Evolutionary conservation across 2,113 vertebrate genomes (phyloP), one percentile per base, ranked within the genome.

Genomic region (Planiliza haematocheilus): DNA sequence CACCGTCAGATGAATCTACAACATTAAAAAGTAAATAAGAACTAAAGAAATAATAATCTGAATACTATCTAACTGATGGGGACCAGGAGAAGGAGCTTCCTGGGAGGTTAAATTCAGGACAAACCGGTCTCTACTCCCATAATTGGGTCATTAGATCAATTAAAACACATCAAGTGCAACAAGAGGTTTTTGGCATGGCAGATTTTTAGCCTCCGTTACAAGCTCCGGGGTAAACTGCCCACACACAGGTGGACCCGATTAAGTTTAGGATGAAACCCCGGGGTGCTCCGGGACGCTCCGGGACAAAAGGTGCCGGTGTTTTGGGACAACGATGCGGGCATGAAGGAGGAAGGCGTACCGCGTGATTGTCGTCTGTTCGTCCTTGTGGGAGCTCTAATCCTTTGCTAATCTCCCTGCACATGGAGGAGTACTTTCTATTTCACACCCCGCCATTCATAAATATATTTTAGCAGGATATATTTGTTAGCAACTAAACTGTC

Each of bases 331-430:
- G 21, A 41, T 42, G 59, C 51, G 14, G n/a, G 46, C 63, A 1
- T 20, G 17, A 55, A 49, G 20, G 38, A 52, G 21, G 56, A 41
- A 59, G 67, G 37, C 70, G 53, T 8, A 50, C 70, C 63, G 50
- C 68, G 74, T 71, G 82, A 57, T 83, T 64, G 60, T 75, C 68
- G 67, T 67, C 61, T 57, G 71, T 71, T 86, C 66, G 91, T 89
- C 91, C 91, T 91, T 91, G 87, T 56, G n/a, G 79, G 38, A 85
- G 68, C 82, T 24, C 77, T 93, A 94, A 93, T 92, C 92, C 91
- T 65, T 13, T 58, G 21, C 63, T 94, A 94, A 94, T 92, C 93
- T 87, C 78, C 11, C 53, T 3, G 43, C 59, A 85, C 85, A 81
- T 43, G 66, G 81, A 88, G 43, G 66, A 87, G 85, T 77, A 84